phyloP scores from a whole-genome alignment of 2,113 vertebrate genomes.

The Paratilapia polleni region DNA sequence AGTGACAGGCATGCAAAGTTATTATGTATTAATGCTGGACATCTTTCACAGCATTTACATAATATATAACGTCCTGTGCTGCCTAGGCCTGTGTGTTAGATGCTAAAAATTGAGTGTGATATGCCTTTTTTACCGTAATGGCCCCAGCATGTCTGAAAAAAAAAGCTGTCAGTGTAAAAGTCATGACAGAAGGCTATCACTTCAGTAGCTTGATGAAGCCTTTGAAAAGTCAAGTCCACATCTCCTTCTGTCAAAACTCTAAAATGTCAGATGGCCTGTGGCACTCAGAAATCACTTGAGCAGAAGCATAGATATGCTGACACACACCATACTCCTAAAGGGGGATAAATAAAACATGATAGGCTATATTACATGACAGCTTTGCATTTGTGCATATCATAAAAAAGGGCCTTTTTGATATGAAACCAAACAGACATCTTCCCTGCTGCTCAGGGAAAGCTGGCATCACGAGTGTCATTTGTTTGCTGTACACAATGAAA shows the following conservation, averaged over 20 bases:
- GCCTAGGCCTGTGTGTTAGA: background rate
- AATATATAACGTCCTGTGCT: background rate
- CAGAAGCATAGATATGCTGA: background rate
- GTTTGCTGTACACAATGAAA: constrained; percentile 55
- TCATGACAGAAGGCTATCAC: background rate
- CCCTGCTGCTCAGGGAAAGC: constrained; percentile 21
- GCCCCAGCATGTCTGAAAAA: background rate
- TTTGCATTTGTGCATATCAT: constrained; percentile 2
- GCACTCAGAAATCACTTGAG: background rate
- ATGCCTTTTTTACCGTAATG: background rate
- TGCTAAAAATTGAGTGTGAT: background rate
- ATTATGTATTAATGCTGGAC: background rate
- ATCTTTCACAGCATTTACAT: background rate
- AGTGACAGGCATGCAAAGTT: background rate
- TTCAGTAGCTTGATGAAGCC: background rate
- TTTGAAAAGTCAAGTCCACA: background rate
- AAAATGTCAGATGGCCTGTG: background rate
- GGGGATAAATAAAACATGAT: constrained; percentile 19
- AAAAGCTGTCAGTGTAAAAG: background rate
- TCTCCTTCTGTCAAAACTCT: background rate
- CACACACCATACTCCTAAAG: background rate
- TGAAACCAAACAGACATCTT: background rate
- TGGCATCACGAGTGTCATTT: constrained; percentile 20
- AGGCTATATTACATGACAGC: background rate
- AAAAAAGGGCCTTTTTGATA: constrained; percentile 1